phyloP scores from a whole-genome alignment of 2,113 vertebrate genomes.

The Gasterosteus nipponicus region DNA sequence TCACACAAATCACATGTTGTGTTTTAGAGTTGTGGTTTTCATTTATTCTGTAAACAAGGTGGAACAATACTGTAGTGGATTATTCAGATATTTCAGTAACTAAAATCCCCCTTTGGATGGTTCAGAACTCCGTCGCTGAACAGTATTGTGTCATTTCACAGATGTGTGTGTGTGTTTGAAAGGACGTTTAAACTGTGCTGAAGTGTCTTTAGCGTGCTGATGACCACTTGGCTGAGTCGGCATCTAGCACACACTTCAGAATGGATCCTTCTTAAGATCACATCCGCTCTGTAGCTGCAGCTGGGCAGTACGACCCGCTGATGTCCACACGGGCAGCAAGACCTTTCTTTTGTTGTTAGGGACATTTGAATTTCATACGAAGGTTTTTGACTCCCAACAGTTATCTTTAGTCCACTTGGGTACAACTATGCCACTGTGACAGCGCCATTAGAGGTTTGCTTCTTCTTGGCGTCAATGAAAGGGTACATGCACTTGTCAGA shows the following conservation, averaged over 20 bases:
- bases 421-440: constrained; percentile 27
- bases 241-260: constrained; percentile 23
- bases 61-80: constrained; percentile 6
- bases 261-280: constrained; percentile 16
- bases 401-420: not conserved
- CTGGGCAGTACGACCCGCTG: not conserved
- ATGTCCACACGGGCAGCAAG: not conserved
- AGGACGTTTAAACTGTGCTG: constrained; percentile 24
- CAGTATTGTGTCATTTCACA: not conserved
- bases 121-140: constrained; percentile 11
- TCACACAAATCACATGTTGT: not conserved
- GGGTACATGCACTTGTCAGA: constrained; percentile 77
- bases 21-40: not conserved
- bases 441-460: constrained; percentile 22
- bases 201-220: constrained; percentile 13
- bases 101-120: constrained; percentile 24
- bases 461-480: constrained; percentile 66
- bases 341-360: not conserved
- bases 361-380: not conserved
- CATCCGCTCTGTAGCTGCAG: constrained; percentile 26
- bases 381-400: not conserved
- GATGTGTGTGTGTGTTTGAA: constrained; percentile 10
- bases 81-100: constrained; percentile 13
- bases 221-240: constrained; percentile 66
- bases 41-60: constrained; percentile 47